Evolutionary conservation across 1,140 invertebrate genomes (phyloP).

Genomic region (Anthonomus grandis): DNA sequence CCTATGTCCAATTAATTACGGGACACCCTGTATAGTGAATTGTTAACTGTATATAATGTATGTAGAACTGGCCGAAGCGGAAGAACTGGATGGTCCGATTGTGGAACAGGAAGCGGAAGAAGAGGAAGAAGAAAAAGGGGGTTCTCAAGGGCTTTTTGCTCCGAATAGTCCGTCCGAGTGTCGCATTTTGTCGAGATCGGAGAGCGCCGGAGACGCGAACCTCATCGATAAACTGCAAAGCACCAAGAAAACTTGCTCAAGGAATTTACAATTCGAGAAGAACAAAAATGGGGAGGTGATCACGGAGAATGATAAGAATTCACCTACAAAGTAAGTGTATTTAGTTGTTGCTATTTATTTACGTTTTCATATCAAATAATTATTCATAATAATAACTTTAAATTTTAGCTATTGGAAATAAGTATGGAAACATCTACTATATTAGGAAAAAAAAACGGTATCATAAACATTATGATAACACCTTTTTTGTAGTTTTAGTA

Average conservation of each 20-base stretch:
- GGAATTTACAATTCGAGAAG: constrained; percentile 47
- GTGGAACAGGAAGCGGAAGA: constrained; percentile 20
- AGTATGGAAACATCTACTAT: too few species aligned
- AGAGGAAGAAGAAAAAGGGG: constrained; percentile 20
- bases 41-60: too few species aligned
- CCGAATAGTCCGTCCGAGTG: constrained; percentile 57
- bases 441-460: too few species aligned
- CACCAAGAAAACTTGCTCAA: constrained; percentile 43
- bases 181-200: constrained; percentile 58
- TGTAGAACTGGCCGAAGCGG: constrained; percentile 11
- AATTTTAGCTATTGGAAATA: too few species aligned
- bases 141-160: constrained; percentile 39
- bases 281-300: constrained; percentile 33
- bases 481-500: too few species aligned
- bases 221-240: constrained; percentile 67
- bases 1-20: too few species aligned
- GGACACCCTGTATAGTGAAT: too few species aligned
- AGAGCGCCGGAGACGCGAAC: constrained; percentile 72
- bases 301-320: constrained; percentile 29
- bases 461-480: too few species aligned
- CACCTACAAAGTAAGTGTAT: constrained; percentile 48
- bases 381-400: too few species aligned
- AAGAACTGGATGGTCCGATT: constrained; percentile 11
- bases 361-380: too few species aligned
- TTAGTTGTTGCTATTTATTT: too few species aligned